Percentiles rank a stretch among this genome's conserved stretches.
Conservation (phyloP, 1,140 invertebrate species). For the Oryzaephilus surinamensis region DNA sequence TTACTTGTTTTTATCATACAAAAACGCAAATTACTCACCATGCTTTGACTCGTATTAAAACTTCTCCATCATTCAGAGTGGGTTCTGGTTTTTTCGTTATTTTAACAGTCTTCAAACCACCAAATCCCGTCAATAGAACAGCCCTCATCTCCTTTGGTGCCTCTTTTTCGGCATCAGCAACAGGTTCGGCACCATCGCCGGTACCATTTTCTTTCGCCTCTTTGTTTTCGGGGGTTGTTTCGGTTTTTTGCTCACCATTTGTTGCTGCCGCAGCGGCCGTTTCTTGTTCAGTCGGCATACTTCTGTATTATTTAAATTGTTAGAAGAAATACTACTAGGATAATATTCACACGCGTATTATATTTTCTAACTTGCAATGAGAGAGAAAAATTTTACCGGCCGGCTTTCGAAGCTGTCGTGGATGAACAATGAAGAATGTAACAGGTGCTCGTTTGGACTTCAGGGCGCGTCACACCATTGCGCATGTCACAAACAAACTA, state of each 20-base stretch:
- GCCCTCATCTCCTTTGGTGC: constrained; percentile 71
- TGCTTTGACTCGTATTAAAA: constrained; percentile 72
- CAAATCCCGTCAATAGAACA: constrained; percentile 72
- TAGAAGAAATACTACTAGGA: background rate
- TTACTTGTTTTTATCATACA: constrained; percentile 3
- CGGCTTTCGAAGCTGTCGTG: no score
- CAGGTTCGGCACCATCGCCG: constrained; percentile 38
- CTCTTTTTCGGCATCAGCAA: constrained; percentile 40
- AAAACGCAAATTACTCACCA: constrained; percentile 58
- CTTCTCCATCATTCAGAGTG: constrained; percentile 60
- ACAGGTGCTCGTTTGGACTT: constrained; percentile 28
- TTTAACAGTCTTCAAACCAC: constrained; percentile 74
- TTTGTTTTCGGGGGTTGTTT: constrained; percentile 39
- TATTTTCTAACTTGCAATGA: background rate
- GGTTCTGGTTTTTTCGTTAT: constrained; percentile 69
- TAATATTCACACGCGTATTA: no score
- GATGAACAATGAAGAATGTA: constrained; percentile 29
- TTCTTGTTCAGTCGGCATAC: constrained; percentile 21
- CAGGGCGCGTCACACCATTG: constrained; percentile 24
- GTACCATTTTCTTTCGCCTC: constrained; percentile 42
- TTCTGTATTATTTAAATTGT: no score
- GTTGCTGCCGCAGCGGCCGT: constrained; percentile 39
- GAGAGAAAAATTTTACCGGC: constrained; percentile 11
- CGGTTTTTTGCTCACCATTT: constrained; percentile 40
- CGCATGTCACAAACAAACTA: no score